Percentiles rank a stretch among this genome's conserved stretches.
Evolutionary conservation across 2,888 invertebrate species (phyloP).

Genomic region (Noctua janthina): DNA sequence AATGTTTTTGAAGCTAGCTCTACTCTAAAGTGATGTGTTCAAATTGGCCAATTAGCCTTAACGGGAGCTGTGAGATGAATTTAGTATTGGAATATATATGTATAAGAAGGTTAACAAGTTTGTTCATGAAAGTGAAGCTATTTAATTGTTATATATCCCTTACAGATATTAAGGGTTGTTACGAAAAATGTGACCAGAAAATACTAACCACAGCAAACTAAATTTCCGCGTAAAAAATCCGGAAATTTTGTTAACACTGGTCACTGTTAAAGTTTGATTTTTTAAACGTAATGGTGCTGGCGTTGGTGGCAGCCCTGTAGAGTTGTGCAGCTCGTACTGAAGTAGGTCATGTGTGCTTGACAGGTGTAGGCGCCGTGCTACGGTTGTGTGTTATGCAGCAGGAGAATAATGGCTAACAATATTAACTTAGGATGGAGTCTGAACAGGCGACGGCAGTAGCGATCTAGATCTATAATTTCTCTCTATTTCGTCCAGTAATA

Average conservation of each 20-base stretch:
- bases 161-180: conserved; percentile 63
- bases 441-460: conserved; percentile 42
- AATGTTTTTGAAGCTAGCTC: conserved; percentile 61
- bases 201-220: neutral
- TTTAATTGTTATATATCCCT: conserved; percentile 62
- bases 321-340: conserved; percentile 48
- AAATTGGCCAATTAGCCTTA: conserved; percentile 87
- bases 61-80: conserved; percentile 88
- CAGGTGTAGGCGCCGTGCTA: conserved; percentile 54
- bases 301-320: conserved; percentile 50
- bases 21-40: conserved; percentile 80
- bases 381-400: conserved; percentile 81
- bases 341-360: conserved; percentile 63
- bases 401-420: conserved; percentile 89
- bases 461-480: conserved; percentile 13
- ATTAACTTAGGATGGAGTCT: conserved; percentile 66
- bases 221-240: neutral
- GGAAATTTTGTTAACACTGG: conserved; percentile 15
- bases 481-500: conserved; percentile 28
- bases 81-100: conserved; percentile 74
- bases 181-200: conserved; percentile 34
- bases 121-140: conserved; percentile 59
- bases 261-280: conserved; percentile 27
- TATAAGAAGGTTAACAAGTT: conserved; percentile 64
- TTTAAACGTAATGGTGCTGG: conserved; percentile 52